Conservation (phyloP, 1,140 invertebrate species). For the Orius insidiosus region DNA sequence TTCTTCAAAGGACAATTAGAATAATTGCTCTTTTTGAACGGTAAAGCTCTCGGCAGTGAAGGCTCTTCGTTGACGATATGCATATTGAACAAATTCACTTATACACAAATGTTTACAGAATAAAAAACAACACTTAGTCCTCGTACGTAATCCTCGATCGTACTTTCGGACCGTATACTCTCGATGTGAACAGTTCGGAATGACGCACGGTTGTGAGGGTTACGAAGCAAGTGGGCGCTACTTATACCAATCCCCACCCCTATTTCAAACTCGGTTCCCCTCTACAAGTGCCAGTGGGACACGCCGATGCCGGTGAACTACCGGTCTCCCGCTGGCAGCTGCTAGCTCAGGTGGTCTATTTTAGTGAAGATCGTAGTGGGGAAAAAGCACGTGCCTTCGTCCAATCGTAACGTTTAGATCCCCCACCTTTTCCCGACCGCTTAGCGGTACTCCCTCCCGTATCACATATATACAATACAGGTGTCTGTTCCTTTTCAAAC, state of each 20-base stretch:
- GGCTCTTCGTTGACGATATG: conserved; percentile 18
- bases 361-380: no score
- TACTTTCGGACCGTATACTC: background rate
- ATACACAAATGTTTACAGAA: background rate
- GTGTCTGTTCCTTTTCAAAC: no score
- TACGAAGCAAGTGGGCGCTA: conserved; percentile 1
- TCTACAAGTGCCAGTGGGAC: background rate
- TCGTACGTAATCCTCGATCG: no score
- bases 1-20: conserved; percentile 80
- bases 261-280: no score
- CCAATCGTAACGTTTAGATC: no score
- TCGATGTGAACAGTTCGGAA: background rate
- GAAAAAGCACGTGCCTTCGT: no score
- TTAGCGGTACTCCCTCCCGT: no score
- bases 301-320: conserved; percentile 4
- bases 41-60: conserved; percentile 31
- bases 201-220: background rate
- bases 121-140: conserved; percentile 3
- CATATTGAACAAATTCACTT: conserved; percentile 10
- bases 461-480: no score
- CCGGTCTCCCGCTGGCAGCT: conserved; percentile 2
- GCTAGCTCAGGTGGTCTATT: background rate
- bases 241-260: conserved; percentile 7
- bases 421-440: no score
- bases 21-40: conserved; percentile 63